Conservation (phyloP, 2,888 invertebrate genomes). For the Rotaria macrura region DNA sequence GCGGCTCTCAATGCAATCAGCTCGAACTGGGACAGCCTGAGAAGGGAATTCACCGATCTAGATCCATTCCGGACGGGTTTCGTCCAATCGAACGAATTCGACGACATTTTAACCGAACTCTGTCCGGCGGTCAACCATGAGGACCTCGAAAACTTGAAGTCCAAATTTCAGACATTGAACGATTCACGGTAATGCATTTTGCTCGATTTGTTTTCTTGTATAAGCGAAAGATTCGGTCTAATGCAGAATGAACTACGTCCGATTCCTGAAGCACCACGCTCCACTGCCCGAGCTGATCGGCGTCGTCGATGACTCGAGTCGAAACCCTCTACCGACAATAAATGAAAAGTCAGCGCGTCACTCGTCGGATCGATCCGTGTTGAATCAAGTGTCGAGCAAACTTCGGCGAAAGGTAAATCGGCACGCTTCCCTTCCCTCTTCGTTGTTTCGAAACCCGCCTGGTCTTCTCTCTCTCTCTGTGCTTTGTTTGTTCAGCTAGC, state of each 20-base stretch:
- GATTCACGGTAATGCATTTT: slow-evolving; percentile 40
- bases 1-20: slow-evolving; percentile 32
- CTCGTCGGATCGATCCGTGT: neutral
- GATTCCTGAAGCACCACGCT: slow-evolving; percentile 47
- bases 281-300: neutral
- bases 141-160: slow-evolving; percentile 41
- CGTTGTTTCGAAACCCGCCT: no score
- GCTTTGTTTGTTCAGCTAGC: neutral
- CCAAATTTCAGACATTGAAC: slow-evolving; percentile 41
- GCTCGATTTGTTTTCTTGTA: neutral
- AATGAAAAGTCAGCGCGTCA: neutral
- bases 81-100: slow-evolving; percentile 44
- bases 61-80: slow-evolving; percentile 46
- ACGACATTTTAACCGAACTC: slow-evolving; percentile 45
- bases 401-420: neutral
- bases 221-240: neutral
- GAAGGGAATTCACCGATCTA: slow-evolving; percentile 46
- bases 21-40: slow-evolving; percentile 39
- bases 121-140: slow-evolving; percentile 45
- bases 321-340: neutral
- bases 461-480: no score
- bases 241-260: slow-evolving; percentile 45
- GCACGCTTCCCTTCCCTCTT: no score
- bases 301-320: neutral
- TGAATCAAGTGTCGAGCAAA: neutral